Conservation (phyloP, 2,888 invertebrate species). For the Altica lythri region DNA sequence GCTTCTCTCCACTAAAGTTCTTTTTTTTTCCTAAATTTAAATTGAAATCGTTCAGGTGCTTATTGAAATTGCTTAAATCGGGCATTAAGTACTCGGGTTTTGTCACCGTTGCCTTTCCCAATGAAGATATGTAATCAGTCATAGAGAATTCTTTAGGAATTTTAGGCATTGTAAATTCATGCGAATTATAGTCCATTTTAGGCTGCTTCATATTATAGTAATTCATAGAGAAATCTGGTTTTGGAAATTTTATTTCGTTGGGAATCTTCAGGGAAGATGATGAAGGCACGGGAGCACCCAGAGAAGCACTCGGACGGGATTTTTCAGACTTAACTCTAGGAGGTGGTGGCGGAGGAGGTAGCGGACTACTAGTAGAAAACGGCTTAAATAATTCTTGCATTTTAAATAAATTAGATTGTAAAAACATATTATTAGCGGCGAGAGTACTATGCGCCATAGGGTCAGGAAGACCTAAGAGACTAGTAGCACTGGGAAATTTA, state of each 20-base stretch:
- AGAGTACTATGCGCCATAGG: slow-evolving; percentile 76
- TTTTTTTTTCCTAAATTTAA: slow-evolving; percentile 48
- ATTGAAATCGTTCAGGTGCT: slow-evolving; percentile 47
- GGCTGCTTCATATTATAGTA: slow-evolving; percentile 58
- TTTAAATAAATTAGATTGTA: slow-evolving; percentile 68
- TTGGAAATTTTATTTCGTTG: slow-evolving; percentile 55
- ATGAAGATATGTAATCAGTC: slow-evolving; percentile 46
- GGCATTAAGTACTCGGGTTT: slow-evolving; percentile 51
- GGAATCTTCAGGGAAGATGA: slow-evolving; percentile 51
- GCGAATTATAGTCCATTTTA: slow-evolving; percentile 59
- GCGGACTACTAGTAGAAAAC: slow-evolving; percentile 63
- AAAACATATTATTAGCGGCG: slow-evolving; percentile 78
- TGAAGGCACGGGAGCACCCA: slow-evolving; percentile 16
- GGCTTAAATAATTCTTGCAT: slow-evolving; percentile 71
- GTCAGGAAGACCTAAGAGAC: slow-evolving; percentile 71
- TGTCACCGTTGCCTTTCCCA: slow-evolving; percentile 35
- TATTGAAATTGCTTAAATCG: slow-evolving; percentile 58
- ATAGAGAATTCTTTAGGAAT: slow-evolving; percentile 50
- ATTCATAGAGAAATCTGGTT: slow-evolving; percentile 58
- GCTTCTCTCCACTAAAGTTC: slow-evolving; percentile 57
- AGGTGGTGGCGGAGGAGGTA: slow-evolving; percentile 43
- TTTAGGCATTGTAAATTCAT: slow-evolving; percentile 54
- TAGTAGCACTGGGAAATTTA: slow-evolving; percentile 66
- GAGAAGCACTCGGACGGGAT: slow-evolving; percentile 19
- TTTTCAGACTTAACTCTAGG: slow-evolving; percentile 37